phyloP scores from a whole-genome alignment of 2,797 vertebrate genomes.

The Aulostomus chinensis region DNA sequence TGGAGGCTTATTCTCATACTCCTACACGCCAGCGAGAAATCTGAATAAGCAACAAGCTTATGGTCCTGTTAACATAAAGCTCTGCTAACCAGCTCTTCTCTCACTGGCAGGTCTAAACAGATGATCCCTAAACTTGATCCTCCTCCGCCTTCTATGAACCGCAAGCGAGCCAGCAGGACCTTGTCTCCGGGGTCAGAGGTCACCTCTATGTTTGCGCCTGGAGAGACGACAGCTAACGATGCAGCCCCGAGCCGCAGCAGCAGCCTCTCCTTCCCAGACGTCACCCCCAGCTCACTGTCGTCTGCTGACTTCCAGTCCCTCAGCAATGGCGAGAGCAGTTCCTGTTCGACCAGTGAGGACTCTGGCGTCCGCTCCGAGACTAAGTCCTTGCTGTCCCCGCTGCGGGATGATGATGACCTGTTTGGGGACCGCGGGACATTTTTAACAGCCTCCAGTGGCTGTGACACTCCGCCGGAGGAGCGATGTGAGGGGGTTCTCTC shows the following conservation, averaged over 20 bases:
- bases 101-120: constrained; percentile 70
- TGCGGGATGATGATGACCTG: constrained; percentile 72
- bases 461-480: constrained; percentile 70
- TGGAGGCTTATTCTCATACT: constrained; percentile 23
- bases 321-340: constrained; percentile 73
- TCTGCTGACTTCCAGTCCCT: constrained; percentile 76
- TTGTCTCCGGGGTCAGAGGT: constrained; percentile 77
- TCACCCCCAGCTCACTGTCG: constrained; percentile 77
- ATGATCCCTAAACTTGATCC: constrained; percentile 86
- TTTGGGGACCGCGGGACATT: constrained; percentile 66
- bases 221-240: constrained; percentile 15
- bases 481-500: constrained; percentile 14
- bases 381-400: constrained; percentile 66
- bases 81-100: constrained; percentile 18
- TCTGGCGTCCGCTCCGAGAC: constrained; percentile 76
- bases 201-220: constrained; percentile 3
- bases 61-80: too few relatives aligned
- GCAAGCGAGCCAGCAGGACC: constrained; percentile 84
- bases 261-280: constrained; percentile 77
- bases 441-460: constrained; percentile 72
- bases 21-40: constrained; percentile 6
- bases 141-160: constrained; percentile 77
- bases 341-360: constrained; percentile 80
- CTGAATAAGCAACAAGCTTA: constrained; percentile 5
- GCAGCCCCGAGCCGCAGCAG: constrained; percentile 48